phyloP scores from a whole-genome alignment of 2,113 vertebrate species.

The Elephantulus edwardii region DNA sequence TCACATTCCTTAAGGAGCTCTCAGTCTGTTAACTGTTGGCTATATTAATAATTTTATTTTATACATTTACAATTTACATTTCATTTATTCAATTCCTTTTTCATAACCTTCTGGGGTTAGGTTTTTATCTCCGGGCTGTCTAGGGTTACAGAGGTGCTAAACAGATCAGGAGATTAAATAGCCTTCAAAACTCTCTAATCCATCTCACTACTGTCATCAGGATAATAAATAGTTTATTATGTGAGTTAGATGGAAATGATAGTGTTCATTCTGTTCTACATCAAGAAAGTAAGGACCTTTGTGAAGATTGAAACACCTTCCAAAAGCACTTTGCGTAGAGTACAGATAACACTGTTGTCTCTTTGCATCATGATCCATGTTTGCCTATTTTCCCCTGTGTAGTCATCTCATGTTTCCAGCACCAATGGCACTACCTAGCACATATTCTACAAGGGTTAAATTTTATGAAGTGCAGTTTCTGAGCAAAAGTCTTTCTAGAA shows the following conservation, averaged over 20 bases:
- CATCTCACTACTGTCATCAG: neutral
- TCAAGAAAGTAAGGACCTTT: neutral
- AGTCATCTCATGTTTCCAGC: neutral
- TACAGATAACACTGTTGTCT: neutral
- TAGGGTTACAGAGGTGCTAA: neutral
- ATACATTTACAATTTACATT: too few relatives aligned
- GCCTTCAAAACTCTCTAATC: neutral
- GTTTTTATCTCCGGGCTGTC: neutral
- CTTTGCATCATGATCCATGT: neutral
- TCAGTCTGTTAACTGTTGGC: neutral
- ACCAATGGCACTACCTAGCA: neutral
- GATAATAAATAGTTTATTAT: neutral
- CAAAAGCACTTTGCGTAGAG: neutral
- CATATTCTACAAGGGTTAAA: neutral
- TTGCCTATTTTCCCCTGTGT: neutral
- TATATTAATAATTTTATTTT: neutral
- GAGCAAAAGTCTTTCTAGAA: neutral
- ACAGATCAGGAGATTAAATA: neutral
- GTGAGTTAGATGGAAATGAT: neutral
- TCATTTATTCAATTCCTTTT: slow-evolving; percentile 9
- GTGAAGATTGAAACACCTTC: neutral
- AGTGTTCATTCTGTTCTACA: neutral
- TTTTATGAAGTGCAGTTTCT: neutral
- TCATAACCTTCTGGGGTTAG: neutral
- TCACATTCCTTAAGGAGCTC: neutral